phyloP scores from a whole-genome alignment of 92 coral and sea anemone species.

The Anthopleura xanthogrammica region DNA sequence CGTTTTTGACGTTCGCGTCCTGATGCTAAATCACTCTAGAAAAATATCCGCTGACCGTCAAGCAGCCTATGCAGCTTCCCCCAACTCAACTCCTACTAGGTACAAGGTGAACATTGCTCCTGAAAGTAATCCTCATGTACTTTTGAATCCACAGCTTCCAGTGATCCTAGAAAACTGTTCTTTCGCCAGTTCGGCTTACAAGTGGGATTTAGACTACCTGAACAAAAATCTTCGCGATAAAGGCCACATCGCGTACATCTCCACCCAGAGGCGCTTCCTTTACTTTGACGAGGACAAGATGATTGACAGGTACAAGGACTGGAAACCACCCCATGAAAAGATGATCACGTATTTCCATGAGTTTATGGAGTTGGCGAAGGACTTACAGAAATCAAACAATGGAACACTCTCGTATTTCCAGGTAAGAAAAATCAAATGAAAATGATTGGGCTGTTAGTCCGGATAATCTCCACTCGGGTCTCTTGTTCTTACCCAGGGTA shows the following conservation, averaged over 20 bases:
- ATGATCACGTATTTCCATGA: conserved; percentile 50
- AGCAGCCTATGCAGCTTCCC: not conserved
- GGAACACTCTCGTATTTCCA: conserved; percentile 89
- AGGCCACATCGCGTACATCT: conserved; percentile 65
- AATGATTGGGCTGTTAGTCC: not conserved
- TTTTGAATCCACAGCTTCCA: conserved; percentile 50
- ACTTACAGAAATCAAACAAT: conserved; percentile 56
- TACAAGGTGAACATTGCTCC: not conserved
- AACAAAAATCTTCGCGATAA: conserved; percentile 76
- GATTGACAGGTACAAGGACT: conserved; percentile 53
- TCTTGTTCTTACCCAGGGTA: no score
- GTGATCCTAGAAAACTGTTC: conserved; percentile 73
- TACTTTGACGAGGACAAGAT: conserved; percentile 61
- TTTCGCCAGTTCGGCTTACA: conserved; percentile 72
- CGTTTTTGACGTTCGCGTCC: no score
- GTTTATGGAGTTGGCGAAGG: conserved; percentile 57
- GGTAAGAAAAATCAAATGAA: conserved; percentile 36
- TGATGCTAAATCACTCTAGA: no score
- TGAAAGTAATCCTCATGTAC: not conserved
- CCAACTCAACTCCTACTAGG: not conserved
- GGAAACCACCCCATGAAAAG: conserved; percentile 67
- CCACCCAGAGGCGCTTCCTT: conserved; percentile 65
- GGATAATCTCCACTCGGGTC: no score
- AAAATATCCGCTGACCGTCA: no score
- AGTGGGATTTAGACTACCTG: conserved; percentile 79